phyloP scores from a whole-genome alignment of 2,888 invertebrate genomes.

The Syrista parreyssii region DNA sequence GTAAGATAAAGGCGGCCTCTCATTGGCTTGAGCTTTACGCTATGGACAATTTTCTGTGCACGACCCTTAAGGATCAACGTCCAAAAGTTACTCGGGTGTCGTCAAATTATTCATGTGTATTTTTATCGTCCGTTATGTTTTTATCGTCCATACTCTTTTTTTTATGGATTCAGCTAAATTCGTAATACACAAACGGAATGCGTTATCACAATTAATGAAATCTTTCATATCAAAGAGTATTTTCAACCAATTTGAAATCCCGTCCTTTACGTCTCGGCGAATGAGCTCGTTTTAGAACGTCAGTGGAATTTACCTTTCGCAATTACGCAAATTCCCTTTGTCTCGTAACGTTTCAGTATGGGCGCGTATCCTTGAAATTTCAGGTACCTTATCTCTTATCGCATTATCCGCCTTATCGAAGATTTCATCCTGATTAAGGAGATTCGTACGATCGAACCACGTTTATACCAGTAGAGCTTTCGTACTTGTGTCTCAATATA shows the following conservation, averaged over 20 bases:
- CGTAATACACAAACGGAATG: constrained; percentile 30
- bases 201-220: constrained; percentile 20
- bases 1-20: not conserved
- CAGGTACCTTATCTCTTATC: not conserved
- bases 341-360: not conserved
- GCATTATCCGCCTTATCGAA: not conserved
- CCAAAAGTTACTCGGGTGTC: not conserved
- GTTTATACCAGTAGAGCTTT: not conserved
- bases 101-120: not conserved
- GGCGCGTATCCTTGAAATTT: not conserved
- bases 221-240: constrained; percentile 11
- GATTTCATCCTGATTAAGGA: not conserved
- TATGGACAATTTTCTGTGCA: not conserved
- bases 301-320: not conserved
- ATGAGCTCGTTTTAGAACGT: not conserved
- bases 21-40: not conserved
- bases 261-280: not conserved
- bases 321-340: not conserved
- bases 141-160: not conserved
- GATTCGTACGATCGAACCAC: not conserved
- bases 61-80: not conserved
- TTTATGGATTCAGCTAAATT: constrained; percentile 9
- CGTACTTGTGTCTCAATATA: not conserved
- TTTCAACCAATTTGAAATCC: not conserved
- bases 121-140: not conserved